Conservation (phyloP, 2,888 invertebrate species). For the Camponotus fellah region DNA sequence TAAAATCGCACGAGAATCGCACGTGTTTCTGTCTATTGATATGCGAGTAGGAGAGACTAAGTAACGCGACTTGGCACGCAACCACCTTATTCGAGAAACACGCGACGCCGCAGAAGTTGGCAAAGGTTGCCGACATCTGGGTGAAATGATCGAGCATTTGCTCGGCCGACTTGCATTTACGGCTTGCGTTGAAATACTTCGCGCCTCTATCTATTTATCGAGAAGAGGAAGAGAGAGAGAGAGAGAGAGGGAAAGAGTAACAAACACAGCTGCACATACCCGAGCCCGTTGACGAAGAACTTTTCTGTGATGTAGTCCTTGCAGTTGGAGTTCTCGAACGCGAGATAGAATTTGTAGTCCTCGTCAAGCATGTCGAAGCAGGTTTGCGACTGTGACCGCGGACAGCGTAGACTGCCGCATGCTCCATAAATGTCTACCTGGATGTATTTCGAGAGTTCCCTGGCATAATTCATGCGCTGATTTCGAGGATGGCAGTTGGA, state of each 20-base stretch:
- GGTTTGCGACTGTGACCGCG: constrained; percentile 92
- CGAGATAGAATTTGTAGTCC: constrained; percentile 98
- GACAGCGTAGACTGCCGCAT: constrained; percentile 95
- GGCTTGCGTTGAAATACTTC: constrained; percentile 15
- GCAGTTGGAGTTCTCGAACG: constrained; percentile 99
- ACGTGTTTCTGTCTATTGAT: constrained; percentile 7
- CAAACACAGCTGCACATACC: constrained; percentile 87
- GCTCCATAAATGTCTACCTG: constrained; percentile 96
- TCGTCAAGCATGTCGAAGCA: constrained; percentile 96
- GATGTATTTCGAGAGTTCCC: constrained; percentile 94
- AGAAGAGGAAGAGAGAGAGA: no score
- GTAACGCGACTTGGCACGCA: constrained; percentile 46
- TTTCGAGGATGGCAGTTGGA: constrained; percentile 98
- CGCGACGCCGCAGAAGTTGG: constrained; percentile 13
- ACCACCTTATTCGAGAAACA: constrained; percentile 32
- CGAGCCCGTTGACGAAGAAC: constrained; percentile 97
- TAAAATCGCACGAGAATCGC: constrained; percentile 11
- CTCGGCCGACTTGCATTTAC: constrained; percentile 14
- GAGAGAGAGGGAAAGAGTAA: not conserved
- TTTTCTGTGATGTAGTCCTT: constrained; percentile 98
- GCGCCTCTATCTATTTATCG: not conserved
- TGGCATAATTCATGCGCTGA: constrained; percentile 94
- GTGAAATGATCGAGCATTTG: constrained; percentile 36
- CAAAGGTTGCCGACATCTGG: constrained; percentile 38
- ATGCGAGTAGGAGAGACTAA: constrained; percentile 12